Conservation (phyloP, 2,113 vertebrate species). For the Epinephelus lanceolatus region DNA sequence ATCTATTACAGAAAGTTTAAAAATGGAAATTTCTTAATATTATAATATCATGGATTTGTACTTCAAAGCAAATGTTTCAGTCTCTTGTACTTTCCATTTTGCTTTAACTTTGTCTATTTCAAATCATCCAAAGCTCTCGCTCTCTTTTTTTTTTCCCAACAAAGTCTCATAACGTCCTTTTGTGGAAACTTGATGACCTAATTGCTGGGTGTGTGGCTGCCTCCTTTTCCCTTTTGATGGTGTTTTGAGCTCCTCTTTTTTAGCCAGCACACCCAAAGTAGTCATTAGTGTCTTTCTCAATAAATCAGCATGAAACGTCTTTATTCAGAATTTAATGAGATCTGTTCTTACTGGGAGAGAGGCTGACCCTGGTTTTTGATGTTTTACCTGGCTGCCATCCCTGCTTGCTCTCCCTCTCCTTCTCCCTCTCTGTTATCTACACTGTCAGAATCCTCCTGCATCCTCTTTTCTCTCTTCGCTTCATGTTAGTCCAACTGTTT, state of each 20-base stretch:
- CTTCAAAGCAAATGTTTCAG: conserved; percentile 51
- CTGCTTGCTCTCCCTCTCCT: conserved; percentile 19
- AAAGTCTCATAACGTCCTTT: conserved; percentile 8
- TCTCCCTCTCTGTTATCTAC: conserved; percentile 28
- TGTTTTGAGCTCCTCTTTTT: conserved; percentile 48
- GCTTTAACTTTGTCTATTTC: conserved; percentile 13
- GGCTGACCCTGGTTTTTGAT: conserved; percentile 15
- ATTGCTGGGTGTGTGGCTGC: conserved; percentile 33
- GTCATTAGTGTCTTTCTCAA: conserved; percentile 59
- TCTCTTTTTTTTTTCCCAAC: background rate
- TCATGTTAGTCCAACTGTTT: background rate
- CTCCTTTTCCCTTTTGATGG: conserved; percentile 40
- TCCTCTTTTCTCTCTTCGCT: conserved; percentile 11
- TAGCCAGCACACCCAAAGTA: conserved; percentile 27
- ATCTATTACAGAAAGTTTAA: conserved; percentile 13
- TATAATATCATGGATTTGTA: conserved; percentile 29
- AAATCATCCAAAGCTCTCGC: background rate
- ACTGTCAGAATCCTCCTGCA: conserved; percentile 31
- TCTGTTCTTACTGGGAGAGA: conserved; percentile 15
- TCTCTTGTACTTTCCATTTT: conserved; percentile 27
- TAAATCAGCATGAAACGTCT: conserved; percentile 49
- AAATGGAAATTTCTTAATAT: conserved; percentile 10
- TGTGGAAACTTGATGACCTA: conserved; percentile 49
- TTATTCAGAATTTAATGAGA: conserved; percentile 36
- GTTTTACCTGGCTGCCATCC: conserved; percentile 36